Evolutionary conservation across 2,113 vertebrate genomes (phyloP), one percentile per base, ranked within the genome.

Genomic region (Pipa parva): DNA sequence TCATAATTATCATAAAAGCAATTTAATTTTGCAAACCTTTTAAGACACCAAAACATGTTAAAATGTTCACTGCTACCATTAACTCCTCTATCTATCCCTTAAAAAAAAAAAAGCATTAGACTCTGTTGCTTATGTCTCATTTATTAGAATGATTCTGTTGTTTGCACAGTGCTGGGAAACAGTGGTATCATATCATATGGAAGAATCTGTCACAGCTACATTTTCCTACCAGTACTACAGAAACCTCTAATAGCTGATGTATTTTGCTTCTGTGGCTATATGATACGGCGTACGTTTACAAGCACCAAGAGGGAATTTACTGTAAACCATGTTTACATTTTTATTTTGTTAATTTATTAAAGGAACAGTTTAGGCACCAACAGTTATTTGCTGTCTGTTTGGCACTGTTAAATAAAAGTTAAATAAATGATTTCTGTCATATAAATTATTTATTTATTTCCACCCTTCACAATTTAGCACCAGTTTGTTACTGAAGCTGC

Each of bases 241-340:
- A 18, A 66, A 55, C 63, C 33, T 36, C 63, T 76, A 67, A 66
- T 60, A 64, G 63, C 37, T 65, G 72, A 63, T 48, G 2, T 46
- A 42, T 54, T 56, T 2, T n/a, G 37, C 18, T 54, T 7, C 17
- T 55, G 15, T 28, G 50, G 63, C 39, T 54, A 42, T 7, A 64
- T n/a, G n/a, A n/a, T n/a, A 33, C n/a, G 24, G 9, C 2, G 36
- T 48, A 71, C 18, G 18, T 46, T 46, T n/a, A 12, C 13, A 46
- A n/a, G 42, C 18, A 17, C 15, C 6, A 17, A 7, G 17, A 7
- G 15, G 42, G 17, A 5, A 46, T 20, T 46, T 17, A n/a, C 42
- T 36, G 33, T 8, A 36, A 36, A 13, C 33, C 33, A 36, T 13
- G 1, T n/a, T n/a, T n/a, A n/a, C n/a, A n/a, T n/a, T n/a, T n/a